phyloP scores from a whole-genome alignment of 2,113 vertebrate species.

The Pteropus alecto region DNA sequence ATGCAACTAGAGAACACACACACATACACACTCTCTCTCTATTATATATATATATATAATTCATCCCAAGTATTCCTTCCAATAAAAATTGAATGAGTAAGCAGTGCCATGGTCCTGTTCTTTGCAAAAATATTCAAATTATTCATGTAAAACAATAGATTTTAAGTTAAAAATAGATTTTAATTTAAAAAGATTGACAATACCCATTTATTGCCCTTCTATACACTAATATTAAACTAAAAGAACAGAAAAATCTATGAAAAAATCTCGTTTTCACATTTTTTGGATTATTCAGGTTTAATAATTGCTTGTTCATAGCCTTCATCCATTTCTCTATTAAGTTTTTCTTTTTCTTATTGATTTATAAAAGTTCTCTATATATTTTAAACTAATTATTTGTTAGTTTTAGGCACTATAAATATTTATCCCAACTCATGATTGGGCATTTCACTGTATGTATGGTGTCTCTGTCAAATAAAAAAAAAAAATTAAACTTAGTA shows the following conservation, averaged over 20 bases:
- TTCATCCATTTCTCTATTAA: background rate
- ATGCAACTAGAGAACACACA: background rate
- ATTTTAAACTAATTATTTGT: background rate
- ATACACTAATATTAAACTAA: background rate
- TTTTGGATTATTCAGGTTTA: background rate
- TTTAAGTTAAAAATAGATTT: background rate
- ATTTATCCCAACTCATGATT: background rate
- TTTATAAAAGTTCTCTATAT: background rate
- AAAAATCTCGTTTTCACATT: background rate
- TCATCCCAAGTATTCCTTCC: background rate
- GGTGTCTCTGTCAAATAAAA: background rate
- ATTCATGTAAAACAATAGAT: background rate
- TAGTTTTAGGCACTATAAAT: background rate
- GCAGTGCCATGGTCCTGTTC: background rate
- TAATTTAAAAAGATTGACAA: background rate
- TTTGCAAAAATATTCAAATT: background rate
- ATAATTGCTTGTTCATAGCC: background rate
- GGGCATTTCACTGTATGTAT: background rate
- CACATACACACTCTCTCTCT: no score
- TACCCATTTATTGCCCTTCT: background rate
- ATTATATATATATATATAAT: background rate
- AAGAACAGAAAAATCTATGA: background rate
- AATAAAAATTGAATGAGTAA: background rate
- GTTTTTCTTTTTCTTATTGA: background rate
- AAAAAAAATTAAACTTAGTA: background rate